Conservation (phyloP, 2,113 vertebrate species). For the Patagioenas fasciata region DNA sequence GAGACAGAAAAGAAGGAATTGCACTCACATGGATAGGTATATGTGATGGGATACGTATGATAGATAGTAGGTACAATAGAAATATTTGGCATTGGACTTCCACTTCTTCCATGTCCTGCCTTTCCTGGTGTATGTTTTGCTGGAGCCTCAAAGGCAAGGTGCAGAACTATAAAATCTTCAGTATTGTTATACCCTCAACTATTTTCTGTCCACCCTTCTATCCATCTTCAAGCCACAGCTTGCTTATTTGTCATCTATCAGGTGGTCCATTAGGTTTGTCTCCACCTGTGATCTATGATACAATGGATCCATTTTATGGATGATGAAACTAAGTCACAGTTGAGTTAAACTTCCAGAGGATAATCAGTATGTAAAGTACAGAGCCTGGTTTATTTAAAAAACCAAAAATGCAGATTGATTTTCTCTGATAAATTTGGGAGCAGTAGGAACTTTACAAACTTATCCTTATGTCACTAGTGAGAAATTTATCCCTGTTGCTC, state of each 20-base stretch:
- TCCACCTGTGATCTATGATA: background rate
- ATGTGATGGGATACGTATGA: background rate
- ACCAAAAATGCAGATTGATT: background rate
- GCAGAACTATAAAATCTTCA: background rate
- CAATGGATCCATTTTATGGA: background rate
- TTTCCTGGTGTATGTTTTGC: background rate
- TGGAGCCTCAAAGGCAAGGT: background rate
- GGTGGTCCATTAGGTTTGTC: background rate
- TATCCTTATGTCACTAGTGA: background rate
- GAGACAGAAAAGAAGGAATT: background rate
- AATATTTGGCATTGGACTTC: background rate
- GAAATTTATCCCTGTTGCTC: background rate
- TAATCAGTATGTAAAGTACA: background rate
- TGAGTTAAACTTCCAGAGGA: background rate
- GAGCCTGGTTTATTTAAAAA: background rate
- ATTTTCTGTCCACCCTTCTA: background rate
- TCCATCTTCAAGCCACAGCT: background rate
- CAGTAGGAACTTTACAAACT: background rate
- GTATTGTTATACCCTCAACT: background rate
- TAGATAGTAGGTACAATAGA: background rate
- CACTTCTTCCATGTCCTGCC: background rate
- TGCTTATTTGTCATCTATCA: background rate
- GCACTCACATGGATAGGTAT: accelerated
- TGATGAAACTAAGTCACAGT: background rate
- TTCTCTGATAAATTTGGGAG: background rate